Evolutionary conservation across 1,140 invertebrate genomes (phyloP).

Genomic region (Drosophila tani): DNA sequence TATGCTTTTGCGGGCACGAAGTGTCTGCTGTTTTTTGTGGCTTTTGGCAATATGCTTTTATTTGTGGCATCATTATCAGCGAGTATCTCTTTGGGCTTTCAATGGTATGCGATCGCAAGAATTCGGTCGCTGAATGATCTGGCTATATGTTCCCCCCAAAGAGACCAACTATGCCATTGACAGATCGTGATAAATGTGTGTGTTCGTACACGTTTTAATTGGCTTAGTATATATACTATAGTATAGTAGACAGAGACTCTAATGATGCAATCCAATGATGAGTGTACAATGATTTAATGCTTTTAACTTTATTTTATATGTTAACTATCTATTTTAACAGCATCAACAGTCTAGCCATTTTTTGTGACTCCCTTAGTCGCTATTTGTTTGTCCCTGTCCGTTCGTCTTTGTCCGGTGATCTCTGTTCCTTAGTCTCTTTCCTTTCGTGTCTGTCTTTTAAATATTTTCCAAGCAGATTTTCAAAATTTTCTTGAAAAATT

Average conservation of each 20-base stretch:
- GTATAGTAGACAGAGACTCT: neutral
- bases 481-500: no score
- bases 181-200: constrained; percentile 14
- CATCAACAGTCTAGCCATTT: no score
- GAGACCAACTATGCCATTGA: constrained; percentile 25
- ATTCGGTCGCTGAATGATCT: constrained; percentile 27
- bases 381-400: no score
- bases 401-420: no score
- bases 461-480: no score
- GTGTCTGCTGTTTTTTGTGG: constrained; percentile 8
- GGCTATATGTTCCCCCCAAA: neutral
- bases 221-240: neutral
- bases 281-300: neutral
- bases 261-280: neutral
- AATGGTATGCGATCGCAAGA: constrained; percentile 23
- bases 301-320: no score
- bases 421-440: no score
- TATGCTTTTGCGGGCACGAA: constrained; percentile 15
- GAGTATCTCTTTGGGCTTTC: constrained; percentile 7
- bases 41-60: neutral
- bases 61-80: neutral
- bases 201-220: neutral
- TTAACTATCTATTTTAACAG: no score
- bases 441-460: no score
- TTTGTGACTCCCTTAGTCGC: no score